These are phyloP conservation scores for Euproctis similis DNA, from an alignment of 2,888 invertebrate genomes.

Conservation along the genomic window DNA sequence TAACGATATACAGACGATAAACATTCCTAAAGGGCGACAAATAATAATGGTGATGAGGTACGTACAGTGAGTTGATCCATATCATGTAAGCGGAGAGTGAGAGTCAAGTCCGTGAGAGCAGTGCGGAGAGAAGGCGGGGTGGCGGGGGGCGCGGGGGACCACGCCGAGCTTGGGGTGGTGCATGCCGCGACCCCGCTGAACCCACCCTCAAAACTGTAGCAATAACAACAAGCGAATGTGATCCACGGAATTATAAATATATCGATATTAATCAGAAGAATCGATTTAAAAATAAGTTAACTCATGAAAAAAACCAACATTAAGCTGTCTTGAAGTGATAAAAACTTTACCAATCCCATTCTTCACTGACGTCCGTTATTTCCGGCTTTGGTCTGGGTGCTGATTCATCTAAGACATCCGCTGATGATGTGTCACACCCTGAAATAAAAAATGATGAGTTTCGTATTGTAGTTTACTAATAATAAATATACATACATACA, in stretches of 20 bases:
- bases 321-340: too few relatives aligned
- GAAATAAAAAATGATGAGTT: too few relatives aligned
- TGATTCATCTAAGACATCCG: conserved; percentile 49
- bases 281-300: too few relatives aligned
- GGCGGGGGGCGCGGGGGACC: conserved; percentile 33
- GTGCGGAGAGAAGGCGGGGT: conserved; percentile 77
- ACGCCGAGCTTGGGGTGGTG: conserved; percentile 32
- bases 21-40: too few relatives aligned
- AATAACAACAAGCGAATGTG: neutral
- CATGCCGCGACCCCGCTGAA: conserved; percentile 42
- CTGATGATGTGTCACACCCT: conserved; percentile 58
- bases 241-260: too few relatives aligned
- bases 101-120: conserved; percentile 79
- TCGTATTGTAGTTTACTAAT: too few relatives aligned
- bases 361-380: conserved; percentile 49
- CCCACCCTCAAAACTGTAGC: conserved; percentile 60
- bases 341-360: conserved; percentile 68
- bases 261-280: too few relatives aligned
- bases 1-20: too few relatives aligned
- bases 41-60: too few relatives aligned
- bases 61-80: conserved; percentile 76
- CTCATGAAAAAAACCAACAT: too few relatives aligned
- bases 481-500: too few relatives aligned
- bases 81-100: conserved; percentile 79
- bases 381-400: conserved; percentile 37